phyloP scores from a whole-genome alignment of 2,113 vertebrate species.

The Amia ocellicauda region DNA sequence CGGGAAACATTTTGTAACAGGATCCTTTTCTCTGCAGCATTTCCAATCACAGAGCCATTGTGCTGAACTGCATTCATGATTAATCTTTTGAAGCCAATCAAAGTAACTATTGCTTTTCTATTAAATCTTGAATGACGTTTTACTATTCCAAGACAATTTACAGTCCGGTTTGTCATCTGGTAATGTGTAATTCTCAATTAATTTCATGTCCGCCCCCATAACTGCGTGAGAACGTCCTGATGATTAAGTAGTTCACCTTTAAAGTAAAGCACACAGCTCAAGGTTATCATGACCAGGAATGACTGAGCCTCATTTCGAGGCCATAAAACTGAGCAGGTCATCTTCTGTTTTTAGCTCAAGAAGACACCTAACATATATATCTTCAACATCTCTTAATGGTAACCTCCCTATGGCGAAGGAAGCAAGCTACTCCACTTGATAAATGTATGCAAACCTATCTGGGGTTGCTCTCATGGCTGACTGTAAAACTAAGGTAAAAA shows the following conservation, averaged over 20 bases:
- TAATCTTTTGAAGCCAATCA: conserved; percentile 26
- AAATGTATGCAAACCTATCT: no score
- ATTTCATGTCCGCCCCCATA: neutral
- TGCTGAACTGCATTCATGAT: conserved; percentile 23
- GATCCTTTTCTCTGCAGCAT: conserved; percentile 20
- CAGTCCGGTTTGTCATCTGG: neutral
- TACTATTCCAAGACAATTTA: conserved; percentile 7
- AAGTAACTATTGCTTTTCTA: conserved; percentile 18
- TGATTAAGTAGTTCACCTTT: neutral
- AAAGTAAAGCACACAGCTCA: neutral
- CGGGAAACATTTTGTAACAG: conserved; percentile 10
- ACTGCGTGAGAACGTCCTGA: neutral
- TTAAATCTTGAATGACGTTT: conserved; percentile 17
- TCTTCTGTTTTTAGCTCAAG: neutral
- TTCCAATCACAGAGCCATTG: conserved; percentile 25
- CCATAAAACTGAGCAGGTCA: neutral
- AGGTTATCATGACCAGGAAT: conserved; percentile 2
- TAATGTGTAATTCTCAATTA: neutral
- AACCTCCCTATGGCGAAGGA: no score
- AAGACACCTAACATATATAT: neutral
- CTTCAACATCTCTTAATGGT: no score
- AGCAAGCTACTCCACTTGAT: no score
- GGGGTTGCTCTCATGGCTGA: no score
- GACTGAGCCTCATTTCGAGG: neutral
- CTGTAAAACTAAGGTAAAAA: no score